A percentile compares a stretch with the other conserved stretches of the same genome.
Evolutionary conservation across 1,140 invertebrate species (phyloP).

Genomic region (Kradibia gibbosae): DNA sequence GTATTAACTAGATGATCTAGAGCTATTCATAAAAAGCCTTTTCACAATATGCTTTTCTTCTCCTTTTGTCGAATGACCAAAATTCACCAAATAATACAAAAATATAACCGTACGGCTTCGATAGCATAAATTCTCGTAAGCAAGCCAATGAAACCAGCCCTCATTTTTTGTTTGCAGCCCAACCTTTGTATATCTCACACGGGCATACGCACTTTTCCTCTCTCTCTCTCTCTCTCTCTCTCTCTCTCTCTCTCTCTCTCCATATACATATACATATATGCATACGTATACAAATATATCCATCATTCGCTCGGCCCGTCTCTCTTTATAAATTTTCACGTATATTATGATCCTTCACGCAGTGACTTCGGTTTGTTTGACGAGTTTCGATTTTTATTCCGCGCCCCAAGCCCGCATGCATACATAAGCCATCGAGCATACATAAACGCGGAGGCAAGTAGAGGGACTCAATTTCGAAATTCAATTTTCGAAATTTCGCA

Average conservation of each 20-base stretch:
- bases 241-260: neutral
- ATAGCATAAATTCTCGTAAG: neutral
- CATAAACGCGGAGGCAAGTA: neutral
- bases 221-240: neutral
- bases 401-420: neutral
- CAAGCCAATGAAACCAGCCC: neutral
- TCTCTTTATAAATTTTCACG: neutral
- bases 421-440: no score
- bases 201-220: neutral
- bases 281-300: no score
- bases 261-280: no score
- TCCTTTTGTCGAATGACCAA: neutral
- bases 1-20: neutral
- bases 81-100: neutral
- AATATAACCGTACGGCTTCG: neutral
- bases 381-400: conserved; percentile 5
- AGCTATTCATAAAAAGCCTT: neutral
- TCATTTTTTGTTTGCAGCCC: neutral
- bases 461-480: conserved; percentile 31
- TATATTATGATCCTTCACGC: neutral
- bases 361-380: neutral
- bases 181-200: neutral
- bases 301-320: no score
- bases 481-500: conserved; percentile 35
- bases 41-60: neutral